phyloP scores from a whole-genome alignment of 1,140 invertebrate genomes.

The Drosophila paulistorum region DNA sequence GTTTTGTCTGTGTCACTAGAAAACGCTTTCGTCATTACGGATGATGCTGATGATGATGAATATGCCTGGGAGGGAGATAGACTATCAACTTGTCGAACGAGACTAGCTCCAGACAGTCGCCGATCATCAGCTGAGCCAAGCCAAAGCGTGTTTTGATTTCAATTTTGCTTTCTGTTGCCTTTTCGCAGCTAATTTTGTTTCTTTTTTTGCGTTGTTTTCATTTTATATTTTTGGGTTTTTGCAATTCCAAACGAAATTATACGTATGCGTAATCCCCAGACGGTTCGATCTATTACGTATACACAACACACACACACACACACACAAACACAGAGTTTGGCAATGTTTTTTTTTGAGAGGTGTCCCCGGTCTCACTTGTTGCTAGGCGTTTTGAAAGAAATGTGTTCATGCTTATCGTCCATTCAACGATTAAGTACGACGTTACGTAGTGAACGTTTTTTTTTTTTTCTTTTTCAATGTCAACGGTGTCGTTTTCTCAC shows the following conservation, averaged over 20 bases:
- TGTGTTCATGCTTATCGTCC: slow-evolving; percentile 27
- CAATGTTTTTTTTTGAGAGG: neutral
- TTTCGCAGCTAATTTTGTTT: neutral
- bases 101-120: slow-evolving; percentile 48
- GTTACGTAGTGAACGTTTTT: slow-evolving; percentile 13
- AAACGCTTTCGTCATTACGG: slow-evolving; percentile 2
- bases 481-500: slow-evolving; percentile 67
- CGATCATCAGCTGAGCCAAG: slow-evolving; percentile 64
- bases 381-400: slow-evolving; percentile 41
- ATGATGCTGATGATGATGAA: neutral
- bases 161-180: neutral
- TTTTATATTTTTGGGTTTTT: slow-evolving; percentile 18
- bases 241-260: slow-evolving; percentile 28
- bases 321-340: neutral
- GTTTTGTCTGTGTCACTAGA: neutral
- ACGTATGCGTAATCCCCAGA: slow-evolving; percentile 63
- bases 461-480: slow-evolving; percentile 61
- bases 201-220: slow-evolving; percentile 12
- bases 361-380: slow-evolving; percentile 42
- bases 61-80: neutral
- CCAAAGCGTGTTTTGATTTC: slow-evolving; percentile 30
- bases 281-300: slow-evolving; percentile 20
- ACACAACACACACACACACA: neutral
- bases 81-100: slow-evolving; percentile 21
- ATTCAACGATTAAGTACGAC: neutral